Evolutionary conservation across 2,797 vertebrate species (phyloP).

Genomic region (Diglossa cyanea): DNA sequence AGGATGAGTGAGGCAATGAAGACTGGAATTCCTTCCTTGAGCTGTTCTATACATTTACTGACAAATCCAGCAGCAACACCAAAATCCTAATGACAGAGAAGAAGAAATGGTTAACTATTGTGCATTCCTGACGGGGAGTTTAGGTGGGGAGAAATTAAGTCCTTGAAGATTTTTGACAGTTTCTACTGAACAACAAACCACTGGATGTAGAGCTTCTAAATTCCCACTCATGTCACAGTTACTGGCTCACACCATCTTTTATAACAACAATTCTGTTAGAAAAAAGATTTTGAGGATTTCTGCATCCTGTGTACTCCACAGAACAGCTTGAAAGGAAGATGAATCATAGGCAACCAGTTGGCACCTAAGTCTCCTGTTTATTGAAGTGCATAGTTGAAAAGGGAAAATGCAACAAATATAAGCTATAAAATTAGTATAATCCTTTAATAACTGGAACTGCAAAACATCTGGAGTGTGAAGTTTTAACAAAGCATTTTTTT

Average conservation of each 20-base stretch:
- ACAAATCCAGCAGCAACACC: background rate
- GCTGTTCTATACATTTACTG: background rate
- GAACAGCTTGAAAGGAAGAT: constrained; percentile 18
- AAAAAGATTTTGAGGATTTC: background rate
- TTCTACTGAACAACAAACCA: background rate
- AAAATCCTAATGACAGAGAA: background rate
- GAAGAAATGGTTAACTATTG: background rate
- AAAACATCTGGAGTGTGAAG: background rate
- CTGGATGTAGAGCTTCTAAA: background rate
- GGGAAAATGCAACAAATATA: background rate
- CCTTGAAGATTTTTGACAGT: background rate
- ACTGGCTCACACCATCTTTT: background rate
- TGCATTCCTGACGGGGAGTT: background rate
- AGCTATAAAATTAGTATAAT: background rate
- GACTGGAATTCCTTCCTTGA: background rate
- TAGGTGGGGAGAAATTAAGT: background rate
- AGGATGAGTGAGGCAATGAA: background rate
- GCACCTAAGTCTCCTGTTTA: background rate
- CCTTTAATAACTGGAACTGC: background rate
- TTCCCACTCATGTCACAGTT: background rate
- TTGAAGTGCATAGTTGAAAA: background rate
- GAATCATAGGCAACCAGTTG: background rate
- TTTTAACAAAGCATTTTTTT: background rate
- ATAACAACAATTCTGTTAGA: background rate
- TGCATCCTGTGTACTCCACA: background rate